Conservation (phyloP, 2,888 invertebrate genomes). For the Aphodius sticticus region DNA sequence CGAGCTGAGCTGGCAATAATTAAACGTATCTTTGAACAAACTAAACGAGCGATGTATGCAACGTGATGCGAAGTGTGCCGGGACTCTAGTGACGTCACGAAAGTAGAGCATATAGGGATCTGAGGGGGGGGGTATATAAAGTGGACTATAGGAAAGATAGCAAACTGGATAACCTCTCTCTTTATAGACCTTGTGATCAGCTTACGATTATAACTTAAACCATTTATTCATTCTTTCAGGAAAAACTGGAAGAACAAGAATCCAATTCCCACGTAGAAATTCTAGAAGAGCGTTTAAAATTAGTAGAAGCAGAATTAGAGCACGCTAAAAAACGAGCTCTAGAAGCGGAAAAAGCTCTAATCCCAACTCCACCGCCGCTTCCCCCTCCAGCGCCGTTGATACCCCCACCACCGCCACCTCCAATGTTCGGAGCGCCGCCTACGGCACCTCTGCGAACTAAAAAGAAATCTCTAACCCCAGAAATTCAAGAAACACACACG, state of each 20-base stretch:
- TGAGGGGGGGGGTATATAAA: no score
- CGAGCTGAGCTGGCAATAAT: no score
- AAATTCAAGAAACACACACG: constrained; percentile 10
- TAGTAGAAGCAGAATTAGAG: constrained; percentile 74
- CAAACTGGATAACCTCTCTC: no score
- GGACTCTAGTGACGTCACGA: no score
- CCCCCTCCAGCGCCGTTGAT: constrained; percentile 58
- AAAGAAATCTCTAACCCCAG: constrained; percentile 47
- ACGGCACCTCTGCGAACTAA: constrained; percentile 65
- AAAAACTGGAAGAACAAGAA: constrained; percentile 71
- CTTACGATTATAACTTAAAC: no score
- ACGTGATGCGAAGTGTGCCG: no score
- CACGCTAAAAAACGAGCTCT: constrained; percentile 70
- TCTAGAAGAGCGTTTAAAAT: constrained; percentile 73
- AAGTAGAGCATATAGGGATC: no score
- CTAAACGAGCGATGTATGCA: no score
- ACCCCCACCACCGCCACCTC: constrained; percentile 50
- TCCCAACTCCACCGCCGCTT: constrained; percentile 62
- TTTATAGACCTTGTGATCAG: no score
- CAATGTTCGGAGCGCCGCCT: constrained; percentile 60
- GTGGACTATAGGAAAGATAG: no score
- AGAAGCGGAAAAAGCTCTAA: constrained; percentile 60
- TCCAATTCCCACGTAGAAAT: constrained; percentile 72
- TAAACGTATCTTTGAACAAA: no score
- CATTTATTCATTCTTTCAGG: constrained; percentile 53